These are phyloP conservation scores for Scaptomyza cyrtandrae DNA, from an alignment of 2,888 invertebrate species.

Conservation along the genomic window DNA sequence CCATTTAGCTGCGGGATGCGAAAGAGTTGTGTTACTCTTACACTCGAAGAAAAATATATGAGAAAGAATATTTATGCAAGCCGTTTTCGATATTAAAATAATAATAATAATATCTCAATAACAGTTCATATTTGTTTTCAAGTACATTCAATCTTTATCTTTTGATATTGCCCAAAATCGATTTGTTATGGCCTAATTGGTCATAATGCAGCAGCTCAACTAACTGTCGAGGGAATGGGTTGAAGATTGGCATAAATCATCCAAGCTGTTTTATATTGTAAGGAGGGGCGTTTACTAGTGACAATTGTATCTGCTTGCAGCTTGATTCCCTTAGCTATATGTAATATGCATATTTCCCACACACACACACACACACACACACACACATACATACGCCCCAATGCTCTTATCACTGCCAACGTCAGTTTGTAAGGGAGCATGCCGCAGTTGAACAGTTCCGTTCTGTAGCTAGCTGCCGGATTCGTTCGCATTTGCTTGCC, in stretches of 20 bases:
- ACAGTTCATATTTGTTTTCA: too few relatives aligned
- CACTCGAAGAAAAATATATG: neutral
- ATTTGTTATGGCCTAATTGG: conserved; percentile 67
- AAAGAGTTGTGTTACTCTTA: conserved; percentile 1
- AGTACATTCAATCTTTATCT: neutral
- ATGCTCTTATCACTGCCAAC: conserved; percentile 55
- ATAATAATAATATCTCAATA: too few relatives aligned
- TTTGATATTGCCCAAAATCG: conserved; percentile 12
- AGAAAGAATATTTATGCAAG: too few relatives aligned
- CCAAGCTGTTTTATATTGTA: conserved; percentile 3
- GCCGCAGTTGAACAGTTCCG: conserved; percentile 54
- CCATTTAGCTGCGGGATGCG: conserved; percentile 2
- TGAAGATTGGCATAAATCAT: conserved; percentile 23
- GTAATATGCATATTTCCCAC: neutral
- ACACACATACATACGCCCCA: conserved; percentile 26
- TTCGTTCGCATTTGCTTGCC: conserved; percentile 26
- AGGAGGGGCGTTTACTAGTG: conserved; percentile 47
- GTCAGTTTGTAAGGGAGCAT: conserved; percentile 22
- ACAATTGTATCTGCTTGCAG: conserved; percentile 48
- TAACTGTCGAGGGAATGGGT: conserved; percentile 10
- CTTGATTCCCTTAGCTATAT: neutral
- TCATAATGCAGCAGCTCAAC: conserved; percentile 35
- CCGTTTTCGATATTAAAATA: too few relatives aligned
- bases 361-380: conserved; percentile 4
- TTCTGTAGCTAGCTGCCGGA: conserved; percentile 60